Evolutionary conservation across 2,888 invertebrate genomes (phyloP).

Genomic region (Eremobia ochroleuca): DNA sequence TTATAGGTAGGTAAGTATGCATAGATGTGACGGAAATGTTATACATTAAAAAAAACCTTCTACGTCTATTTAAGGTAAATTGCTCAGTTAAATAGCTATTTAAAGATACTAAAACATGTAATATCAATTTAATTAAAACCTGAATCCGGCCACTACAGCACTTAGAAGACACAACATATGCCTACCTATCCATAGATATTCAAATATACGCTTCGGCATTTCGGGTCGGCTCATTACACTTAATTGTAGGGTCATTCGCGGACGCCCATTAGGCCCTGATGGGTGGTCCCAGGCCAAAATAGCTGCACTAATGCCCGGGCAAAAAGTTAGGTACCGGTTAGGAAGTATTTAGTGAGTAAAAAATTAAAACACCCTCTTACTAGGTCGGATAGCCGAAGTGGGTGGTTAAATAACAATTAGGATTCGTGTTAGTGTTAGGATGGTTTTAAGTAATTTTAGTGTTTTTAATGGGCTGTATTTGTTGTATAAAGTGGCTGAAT

Average conservation of each 20-base stretch:
- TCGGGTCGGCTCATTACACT: constrained; percentile 87
- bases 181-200: constrained; percentile 66
- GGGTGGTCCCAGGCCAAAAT: constrained; percentile 83
- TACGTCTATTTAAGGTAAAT: neutral
- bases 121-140: constrained; percentile 35
- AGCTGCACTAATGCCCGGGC: constrained; percentile 79
- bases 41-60: neutral
- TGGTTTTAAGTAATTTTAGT: constrained; percentile 38
- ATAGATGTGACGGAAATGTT: neutral
- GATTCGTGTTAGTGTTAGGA: constrained; percentile 6
- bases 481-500: neutral
- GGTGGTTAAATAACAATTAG: constrained; percentile 59
- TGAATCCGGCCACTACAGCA: constrained; percentile 30
- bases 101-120: constrained; percentile 23
- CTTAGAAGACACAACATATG: constrained; percentile 33
- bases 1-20: too few species aligned
- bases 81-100: constrained; percentile 3
- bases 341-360: constrained; percentile 71
- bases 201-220: constrained; percentile 79
- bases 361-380: constrained; percentile 66
- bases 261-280: constrained; percentile 83
- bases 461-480: neutral
- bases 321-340: constrained; percentile 79
- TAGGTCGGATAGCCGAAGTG: constrained; percentile 34
- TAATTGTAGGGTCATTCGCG: constrained; percentile 90